phyloP scores from a whole-genome alignment of 2,888 invertebrate species.

The Clunio marinus region DNA sequence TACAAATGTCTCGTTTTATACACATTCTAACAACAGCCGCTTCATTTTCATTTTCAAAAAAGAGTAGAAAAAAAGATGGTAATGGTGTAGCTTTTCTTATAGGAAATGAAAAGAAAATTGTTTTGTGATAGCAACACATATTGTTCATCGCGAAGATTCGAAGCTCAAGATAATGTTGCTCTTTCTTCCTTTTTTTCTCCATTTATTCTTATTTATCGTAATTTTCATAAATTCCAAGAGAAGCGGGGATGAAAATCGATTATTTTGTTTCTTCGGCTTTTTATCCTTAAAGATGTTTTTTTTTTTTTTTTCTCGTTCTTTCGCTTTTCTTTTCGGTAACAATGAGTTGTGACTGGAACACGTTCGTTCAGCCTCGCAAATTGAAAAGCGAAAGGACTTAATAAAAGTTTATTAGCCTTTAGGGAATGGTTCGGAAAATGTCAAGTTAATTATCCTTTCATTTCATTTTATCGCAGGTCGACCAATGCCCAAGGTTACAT shows the following conservation, averaged over 20 bases:
- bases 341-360: not conserved
- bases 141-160: conserved; percentile 14
- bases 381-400: conserved; percentile 17
- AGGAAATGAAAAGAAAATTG: conserved; percentile 14
- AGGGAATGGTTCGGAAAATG: too few species aligned
- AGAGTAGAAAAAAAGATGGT: too few species aligned
- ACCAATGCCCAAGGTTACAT: conserved; percentile 61
- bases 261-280: not conserved
- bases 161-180: conserved; percentile 2
- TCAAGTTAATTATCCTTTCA: not conserved
- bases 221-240: conserved; percentile 16
- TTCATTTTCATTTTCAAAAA: not conserved
- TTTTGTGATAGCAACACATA: conserved; percentile 20
- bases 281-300: conserved; percentile 1
- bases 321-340: too few species aligned
- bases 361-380: conserved; percentile 1
- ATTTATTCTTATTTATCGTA: conserved; percentile 9
- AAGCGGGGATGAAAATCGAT: conserved; percentile 22
- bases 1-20: conserved; percentile 23
- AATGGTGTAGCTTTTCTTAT: not conserved
- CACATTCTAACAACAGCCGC: not conserved
- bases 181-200: not conserved
- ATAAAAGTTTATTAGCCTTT: not conserved
- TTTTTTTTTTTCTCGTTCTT: too few species aligned
- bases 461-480: conserved; percentile 52